These are phyloP conservation scores for Dicerorhinus sumatrensis DNA, from an alignment of 2,113 vertebrate species.

Conservation along the genomic window DNA sequence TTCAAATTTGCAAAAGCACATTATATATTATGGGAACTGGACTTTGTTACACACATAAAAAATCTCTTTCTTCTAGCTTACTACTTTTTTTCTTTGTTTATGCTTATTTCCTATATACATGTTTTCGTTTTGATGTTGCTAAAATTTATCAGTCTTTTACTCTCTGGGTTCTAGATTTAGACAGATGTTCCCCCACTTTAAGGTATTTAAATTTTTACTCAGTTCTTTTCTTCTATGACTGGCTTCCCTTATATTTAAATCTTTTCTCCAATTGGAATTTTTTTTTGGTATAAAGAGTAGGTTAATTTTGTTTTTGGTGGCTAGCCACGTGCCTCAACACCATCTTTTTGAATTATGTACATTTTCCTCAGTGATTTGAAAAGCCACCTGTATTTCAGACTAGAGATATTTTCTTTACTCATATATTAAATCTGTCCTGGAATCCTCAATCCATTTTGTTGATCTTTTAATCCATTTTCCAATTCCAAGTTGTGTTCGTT, in stretches of 20 bases:
- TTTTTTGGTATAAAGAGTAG: not conserved
- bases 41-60: not conserved
- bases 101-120: not conserved
- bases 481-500: not conserved
- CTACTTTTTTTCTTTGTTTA: not conserved
- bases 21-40: not conserved
- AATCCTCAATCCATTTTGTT: not conserved
- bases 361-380: constrained; percentile 40
- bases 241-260: not conserved
- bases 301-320: not conserved
- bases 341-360: not conserved
- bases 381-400: not conserved
- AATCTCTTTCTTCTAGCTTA: not conserved
- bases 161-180: not conserved
- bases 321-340: not conserved
- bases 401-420: not conserved
- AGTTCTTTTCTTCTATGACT: not conserved
- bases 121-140: not conserved
- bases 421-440: not conserved
- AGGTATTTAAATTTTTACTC: not conserved
- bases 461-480: not conserved
- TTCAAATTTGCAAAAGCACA: not conserved
- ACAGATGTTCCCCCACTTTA: not conserved
- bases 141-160: not conserved
- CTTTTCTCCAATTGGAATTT: not conserved